Evolutionary conservation across 2,888 invertebrate species (phyloP).

Genomic region (Parascotia fuliginaria): DNA sequence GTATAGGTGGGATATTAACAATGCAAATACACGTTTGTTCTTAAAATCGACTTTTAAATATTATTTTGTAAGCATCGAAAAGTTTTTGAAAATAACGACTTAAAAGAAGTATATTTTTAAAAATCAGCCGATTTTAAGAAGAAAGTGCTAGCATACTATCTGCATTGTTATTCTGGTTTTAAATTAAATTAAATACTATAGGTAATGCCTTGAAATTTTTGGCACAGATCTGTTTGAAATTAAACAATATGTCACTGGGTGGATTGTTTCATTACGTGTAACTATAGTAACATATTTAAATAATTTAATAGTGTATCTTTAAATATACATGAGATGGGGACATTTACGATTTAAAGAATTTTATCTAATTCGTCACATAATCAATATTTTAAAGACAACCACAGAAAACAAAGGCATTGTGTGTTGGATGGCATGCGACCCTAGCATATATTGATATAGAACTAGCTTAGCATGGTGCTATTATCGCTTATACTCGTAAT

Average conservation of each 20-base stretch:
- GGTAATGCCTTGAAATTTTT: slow-evolving; percentile 50
- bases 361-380: no score
- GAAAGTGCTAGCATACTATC: slow-evolving; percentile 8
- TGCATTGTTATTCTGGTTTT: slow-evolving; percentile 4
- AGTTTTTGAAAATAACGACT: slow-evolving; percentile 1
- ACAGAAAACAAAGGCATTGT: no score
- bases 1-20: slow-evolving; percentile 16
- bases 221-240: slow-evolving; percentile 49
- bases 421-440: no score
- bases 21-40: slow-evolving; percentile 3
- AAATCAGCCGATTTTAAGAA: slow-evolving; percentile 20
- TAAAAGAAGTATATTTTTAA: not conserved
- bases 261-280: slow-evolving; percentile 20
- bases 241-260: slow-evolving; percentile 19
- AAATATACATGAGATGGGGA: slow-evolving; percentile 13
- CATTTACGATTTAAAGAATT: no score
- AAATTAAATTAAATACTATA: slow-evolving; percentile 17
- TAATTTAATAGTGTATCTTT: slow-evolving; percentile 18
- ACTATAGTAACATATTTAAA: slow-evolving; percentile 12
- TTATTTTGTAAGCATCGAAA: slow-evolving; percentile 1
- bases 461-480: no score
- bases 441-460: no score
- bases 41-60: slow-evolving; percentile 19
- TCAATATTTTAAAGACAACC: no score
- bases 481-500: no score